Percentiles rank a stretch among this genome's conserved stretches.
Conservation (phyloP, 1,140 invertebrate species). For the Asobara japonica region DNA sequence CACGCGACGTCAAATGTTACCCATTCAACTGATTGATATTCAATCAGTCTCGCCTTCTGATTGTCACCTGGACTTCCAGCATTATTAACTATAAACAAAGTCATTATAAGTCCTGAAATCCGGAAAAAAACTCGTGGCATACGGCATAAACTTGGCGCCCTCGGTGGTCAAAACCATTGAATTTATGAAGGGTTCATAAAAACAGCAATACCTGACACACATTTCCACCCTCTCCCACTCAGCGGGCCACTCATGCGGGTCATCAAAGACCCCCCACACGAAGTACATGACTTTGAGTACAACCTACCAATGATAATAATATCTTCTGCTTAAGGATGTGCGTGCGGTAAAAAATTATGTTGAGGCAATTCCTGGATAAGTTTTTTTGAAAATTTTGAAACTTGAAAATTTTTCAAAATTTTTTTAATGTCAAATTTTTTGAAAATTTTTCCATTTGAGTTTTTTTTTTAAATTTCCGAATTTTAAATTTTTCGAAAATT, state of each 20-base stretch:
- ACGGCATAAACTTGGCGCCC: conserved; percentile 6
- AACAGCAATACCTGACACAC: conserved; percentile 6
- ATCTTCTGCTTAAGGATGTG: too few species aligned
- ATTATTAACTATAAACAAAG: conserved; percentile 64
- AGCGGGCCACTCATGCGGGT: neutral
- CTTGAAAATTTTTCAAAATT: too few species aligned
- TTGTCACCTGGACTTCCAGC: conserved; percentile 42
- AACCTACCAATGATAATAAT: neutral
- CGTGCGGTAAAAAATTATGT: too few species aligned
- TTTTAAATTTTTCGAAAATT: too few species aligned
- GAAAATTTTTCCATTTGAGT: too few species aligned
- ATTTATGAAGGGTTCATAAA: conserved; percentile 45
- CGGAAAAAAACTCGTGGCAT: conserved; percentile 41
- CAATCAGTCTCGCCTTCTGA: neutral
- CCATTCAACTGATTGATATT: neutral
- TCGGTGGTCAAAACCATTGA: conserved; percentile 1
- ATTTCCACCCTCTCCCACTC: conserved; percentile 7
- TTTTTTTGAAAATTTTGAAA: neutral
- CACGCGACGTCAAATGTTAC: too few species aligned
- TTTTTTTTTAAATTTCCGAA: too few species aligned
- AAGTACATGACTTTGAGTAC: neutral
- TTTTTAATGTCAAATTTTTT: too few species aligned
- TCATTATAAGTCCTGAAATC: conserved; percentile 49
- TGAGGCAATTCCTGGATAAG: too few species aligned
- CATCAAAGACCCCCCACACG: neutral